Base-by-base conservation (phyloP, 2,113 vertebrate genomes). In the Calidris pygmaea region DNA sequence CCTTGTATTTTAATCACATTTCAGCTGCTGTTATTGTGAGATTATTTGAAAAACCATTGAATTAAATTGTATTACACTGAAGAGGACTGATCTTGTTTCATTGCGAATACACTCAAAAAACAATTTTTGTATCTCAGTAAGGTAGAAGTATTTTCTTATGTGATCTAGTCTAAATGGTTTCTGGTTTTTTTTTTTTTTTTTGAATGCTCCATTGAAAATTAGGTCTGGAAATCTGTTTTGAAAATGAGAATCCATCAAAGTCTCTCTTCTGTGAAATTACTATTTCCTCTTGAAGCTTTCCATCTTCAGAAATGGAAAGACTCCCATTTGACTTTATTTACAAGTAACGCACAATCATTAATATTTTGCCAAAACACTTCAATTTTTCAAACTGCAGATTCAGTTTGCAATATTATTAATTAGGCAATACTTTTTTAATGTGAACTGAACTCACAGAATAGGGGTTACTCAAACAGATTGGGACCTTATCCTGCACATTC, bases 1-100 rank as follows among this genome's bases (percentile, higher is more conserved):
- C 83, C 60, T 76, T 89, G 19, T 83, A 79, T 95, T 91, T 91
- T 93, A 91, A 94, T 89, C 81, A 78, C 37, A 95, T 87, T 93
- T 89, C 53, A 85, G 30, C 27, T 91, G 34, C 45, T 53, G 32
- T 65, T 89, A 96, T 66, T 87, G 60, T 71, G 48, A 79, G 70
- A 76, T 56, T 2, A 87, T 70, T 91, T 92, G 4, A 52, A 91
- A 96, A 83, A 39, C 1, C 34, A 70, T 66, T 85, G 45, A 63
- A 79, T 83, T 85, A 66, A 74, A 77, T 74, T 74, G 10, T 47
- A 27, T 85, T 90, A 89, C 47, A 30, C 23, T 52, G 68, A 89
- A 85, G 43, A 82, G 12, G 14, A 65, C 21, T 83, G 48, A 80
- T 66, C 13, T 77, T 35, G 32, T 89, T 90, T 70, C 63, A 55